phyloP scores from a whole-genome alignment of 2,113 vertebrate genomes.

The Nothobranchius furzeri region DNA sequence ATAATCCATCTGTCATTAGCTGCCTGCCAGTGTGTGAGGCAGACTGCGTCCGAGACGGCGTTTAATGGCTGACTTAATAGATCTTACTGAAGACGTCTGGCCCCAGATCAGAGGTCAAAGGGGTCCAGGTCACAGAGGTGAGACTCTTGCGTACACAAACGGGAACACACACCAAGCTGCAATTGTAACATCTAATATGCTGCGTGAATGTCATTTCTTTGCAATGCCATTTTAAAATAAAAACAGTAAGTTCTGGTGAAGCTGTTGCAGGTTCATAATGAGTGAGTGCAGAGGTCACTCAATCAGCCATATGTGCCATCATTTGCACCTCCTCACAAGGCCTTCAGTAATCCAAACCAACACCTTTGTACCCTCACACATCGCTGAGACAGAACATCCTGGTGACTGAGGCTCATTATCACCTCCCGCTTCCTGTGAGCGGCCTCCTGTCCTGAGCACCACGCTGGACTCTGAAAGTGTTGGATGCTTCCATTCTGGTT shows the following conservation, averaged over 20 bases:
- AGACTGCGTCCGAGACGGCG: slow-evolving; percentile 44
- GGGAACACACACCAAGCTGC: not conserved
- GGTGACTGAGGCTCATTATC: slow-evolving; percentile 72
- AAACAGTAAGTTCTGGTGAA: slow-evolving; percentile 24
- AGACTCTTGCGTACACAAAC: slow-evolving; percentile 15
- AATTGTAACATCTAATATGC: slow-evolving; percentile 13
- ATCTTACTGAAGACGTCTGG: slow-evolving; percentile 59
- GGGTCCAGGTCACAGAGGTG: slow-evolving; percentile 44
- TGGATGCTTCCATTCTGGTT: slow-evolving; percentile 21
- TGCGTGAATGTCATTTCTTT: slow-evolving; percentile 9
- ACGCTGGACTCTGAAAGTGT: slow-evolving; percentile 14
- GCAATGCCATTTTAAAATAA: slow-evolving; percentile 26
- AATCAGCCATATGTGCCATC: slow-evolving; percentile 43
- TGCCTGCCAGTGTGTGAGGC: slow-evolving; percentile 47
- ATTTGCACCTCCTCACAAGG: slow-evolving; percentile 61
- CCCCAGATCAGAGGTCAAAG: slow-evolving; percentile 59
- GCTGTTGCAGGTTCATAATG: slow-evolving; percentile 33
- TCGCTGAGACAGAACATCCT: slow-evolving; percentile 44
- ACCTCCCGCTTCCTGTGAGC: slow-evolving; percentile 69
- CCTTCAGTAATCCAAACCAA: slow-evolving; percentile 47
- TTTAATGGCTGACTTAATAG: slow-evolving; percentile 74
- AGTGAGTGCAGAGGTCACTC: slow-evolving; percentile 51
- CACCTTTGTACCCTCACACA: slow-evolving; percentile 42
- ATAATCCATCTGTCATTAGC: slow-evolving; percentile 72
- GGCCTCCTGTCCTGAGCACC: slow-evolving; percentile 50